These are phyloP conservation scores for Thymelicus lineola DNA, from an alignment of 2,888 invertebrate species.

Conservation along the genomic window DNA sequence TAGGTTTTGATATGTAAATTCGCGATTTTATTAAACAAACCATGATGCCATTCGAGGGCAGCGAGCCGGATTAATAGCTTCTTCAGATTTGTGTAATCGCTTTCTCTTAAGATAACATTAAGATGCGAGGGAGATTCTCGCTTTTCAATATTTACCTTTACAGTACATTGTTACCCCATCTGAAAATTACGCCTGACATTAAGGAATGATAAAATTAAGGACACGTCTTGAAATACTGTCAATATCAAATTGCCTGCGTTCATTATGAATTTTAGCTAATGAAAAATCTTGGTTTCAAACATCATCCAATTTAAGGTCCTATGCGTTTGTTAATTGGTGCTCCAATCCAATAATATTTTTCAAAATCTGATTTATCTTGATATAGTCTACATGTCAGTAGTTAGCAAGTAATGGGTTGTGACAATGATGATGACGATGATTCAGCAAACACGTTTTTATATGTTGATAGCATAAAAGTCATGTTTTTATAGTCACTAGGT, in stretches of 20 bases:
- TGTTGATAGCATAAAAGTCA: not conserved
- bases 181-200: not conserved
- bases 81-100: conserved; percentile 85
- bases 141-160: conserved; percentile 46
- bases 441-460: conserved; percentile 3
- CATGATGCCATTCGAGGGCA: conserved; percentile 84
- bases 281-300: not conserved
- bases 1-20: conserved; percentile 86
- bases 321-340: not conserved
- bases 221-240: too few relatives aligned
- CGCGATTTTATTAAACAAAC: conserved; percentile 85
- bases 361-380: not conserved
- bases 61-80: conserved; percentile 84
- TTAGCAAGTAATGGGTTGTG: not conserved
- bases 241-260: too few relatives aligned
- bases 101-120: conserved; percentile 83
- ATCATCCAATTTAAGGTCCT: too few relatives aligned
- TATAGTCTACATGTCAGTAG: not conserved
- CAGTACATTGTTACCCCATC: conserved; percentile 21
- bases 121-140: conserved; percentile 73
- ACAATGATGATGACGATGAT: not conserved
- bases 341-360: too few relatives aligned
- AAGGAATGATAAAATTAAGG: too few relatives aligned
- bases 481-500: conserved; percentile 22
- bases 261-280: not conserved